Conservation (phyloP, 1,140 invertebrate genomes). For the Anagrus nilaparvatae region DNA sequence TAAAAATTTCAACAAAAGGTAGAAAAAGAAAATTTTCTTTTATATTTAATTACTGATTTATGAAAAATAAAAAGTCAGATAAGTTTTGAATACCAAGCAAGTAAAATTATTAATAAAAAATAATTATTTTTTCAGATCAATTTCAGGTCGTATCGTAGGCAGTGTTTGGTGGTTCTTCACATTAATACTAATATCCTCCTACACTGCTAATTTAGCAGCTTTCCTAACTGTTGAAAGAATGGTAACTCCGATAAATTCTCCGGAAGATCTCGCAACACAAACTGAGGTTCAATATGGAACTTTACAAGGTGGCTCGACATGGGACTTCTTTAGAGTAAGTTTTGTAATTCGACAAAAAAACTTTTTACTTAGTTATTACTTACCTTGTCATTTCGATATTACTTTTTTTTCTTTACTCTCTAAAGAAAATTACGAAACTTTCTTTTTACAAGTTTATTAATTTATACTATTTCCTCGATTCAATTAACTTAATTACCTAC, state of each 20-base stretch:
- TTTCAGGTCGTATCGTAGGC: conserved; percentile 89
- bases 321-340: conserved; percentile 83
- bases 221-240: conserved; percentile 92
- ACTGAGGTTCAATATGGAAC: conserved; percentile 94
- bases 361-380: no score
- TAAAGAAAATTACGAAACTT: no score
- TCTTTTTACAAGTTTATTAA: no score
- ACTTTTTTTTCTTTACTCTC: no score
- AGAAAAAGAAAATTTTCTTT: no score
- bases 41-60: conserved; percentile 1
- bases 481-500: no score
- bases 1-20: no score
- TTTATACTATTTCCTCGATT: no score
- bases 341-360: no score
- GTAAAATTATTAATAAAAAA: neutral
- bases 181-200: conserved; percentile 94
- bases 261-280: conserved; percentile 86
- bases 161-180: conserved; percentile 99
- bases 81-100: neutral
- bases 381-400: no score
- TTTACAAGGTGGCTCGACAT: conserved; percentile 74
- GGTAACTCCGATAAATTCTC: conserved; percentile 87
- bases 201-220: conserved; percentile 95
- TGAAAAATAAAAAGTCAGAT: neutral
- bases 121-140: conserved; percentile 52